These are phyloP conservation scores for Synanceia verrucosa DNA, from an alignment of 2,797 vertebrate genomes.

Conservation along the genomic window DNA sequence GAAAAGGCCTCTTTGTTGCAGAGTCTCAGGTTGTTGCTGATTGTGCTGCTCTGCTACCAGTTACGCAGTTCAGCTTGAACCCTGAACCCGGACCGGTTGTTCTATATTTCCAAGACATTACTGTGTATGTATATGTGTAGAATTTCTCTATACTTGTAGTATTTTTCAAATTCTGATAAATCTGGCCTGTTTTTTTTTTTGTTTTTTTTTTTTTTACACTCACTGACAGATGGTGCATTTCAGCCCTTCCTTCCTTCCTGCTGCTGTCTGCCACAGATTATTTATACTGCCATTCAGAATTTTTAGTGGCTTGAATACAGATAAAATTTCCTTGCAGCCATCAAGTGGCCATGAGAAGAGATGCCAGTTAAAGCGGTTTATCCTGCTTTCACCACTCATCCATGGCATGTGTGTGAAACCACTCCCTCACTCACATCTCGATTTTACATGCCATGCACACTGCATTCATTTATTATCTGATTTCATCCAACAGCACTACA, in stretches of 20 bases:
- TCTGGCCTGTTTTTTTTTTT: too few relatives aligned
- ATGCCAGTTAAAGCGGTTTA: constrained; percentile 3
- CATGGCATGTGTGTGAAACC: constrained; percentile 7
- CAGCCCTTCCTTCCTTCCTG: too few relatives aligned
- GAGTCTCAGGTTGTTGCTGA: constrained; percentile 1
- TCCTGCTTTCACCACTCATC: constrained; percentile 3
- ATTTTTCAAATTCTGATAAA: too few relatives aligned
- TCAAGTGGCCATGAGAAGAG: constrained; percentile 25
- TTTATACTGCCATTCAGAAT: neutral
- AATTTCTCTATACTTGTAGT: neutral
- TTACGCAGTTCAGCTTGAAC: too few relatives aligned
- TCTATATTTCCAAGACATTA: constrained; percentile 2
- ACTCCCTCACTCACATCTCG: neutral
- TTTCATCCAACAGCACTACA: neutral
- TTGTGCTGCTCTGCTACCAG: constrained; percentile 18
- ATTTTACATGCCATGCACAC: neutral
- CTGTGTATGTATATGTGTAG: neutral
- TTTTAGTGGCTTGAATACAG: neutral
- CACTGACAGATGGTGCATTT: neutral
- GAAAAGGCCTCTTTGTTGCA: too few relatives aligned
- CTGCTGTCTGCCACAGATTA: neutral
- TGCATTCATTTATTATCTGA: neutral
- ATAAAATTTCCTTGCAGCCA: constrained; percentile 3
- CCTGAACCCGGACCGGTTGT: too few relatives aligned
- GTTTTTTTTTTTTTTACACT: too few relatives aligned